Percentiles rank a stretch among this genome's conserved stretches.
Evolutionary conservation across 2,113 vertebrate genomes (phyloP).

Genomic region (Heliornis fulica): DNA sequence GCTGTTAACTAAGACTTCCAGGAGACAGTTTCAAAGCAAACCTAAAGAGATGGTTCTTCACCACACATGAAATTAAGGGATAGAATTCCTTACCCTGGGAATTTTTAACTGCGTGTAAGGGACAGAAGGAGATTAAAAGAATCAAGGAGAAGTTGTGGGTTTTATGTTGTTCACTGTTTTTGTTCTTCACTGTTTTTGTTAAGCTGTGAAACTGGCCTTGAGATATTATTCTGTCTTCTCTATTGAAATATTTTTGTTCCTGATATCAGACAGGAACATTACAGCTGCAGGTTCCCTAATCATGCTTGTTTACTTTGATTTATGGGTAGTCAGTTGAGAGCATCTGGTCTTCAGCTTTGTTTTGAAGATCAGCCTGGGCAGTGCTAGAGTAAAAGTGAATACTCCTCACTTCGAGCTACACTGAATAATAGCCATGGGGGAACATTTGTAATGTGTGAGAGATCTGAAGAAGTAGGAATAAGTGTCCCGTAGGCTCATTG

Average conservation of each 20-base stretch:
- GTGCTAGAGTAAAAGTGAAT: not conserved
- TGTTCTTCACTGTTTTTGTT: not conserved
- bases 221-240: not conserved
- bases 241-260: not conserved
- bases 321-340: not conserved
- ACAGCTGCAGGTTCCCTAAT: not conserved
- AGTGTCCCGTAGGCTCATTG: not conserved
- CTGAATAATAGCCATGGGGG: not conserved
- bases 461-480: not conserved
- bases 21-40: not conserved
- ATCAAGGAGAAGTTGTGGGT: accelerated
- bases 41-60: not conserved
- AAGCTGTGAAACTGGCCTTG: not conserved
- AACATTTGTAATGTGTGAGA: not conserved
- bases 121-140: not conserved
- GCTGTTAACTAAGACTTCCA: not conserved
- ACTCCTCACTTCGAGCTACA: not conserved
- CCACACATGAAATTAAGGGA: not conserved
- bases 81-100: not conserved
- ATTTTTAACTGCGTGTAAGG: not conserved
- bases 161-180: not conserved
- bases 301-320: not conserved
- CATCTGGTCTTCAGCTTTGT: not conserved
- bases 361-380: not conserved
- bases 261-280: accelerated